Conservation (phyloP, 37 sponge, comb jelly and placozoan species). For the Eunapius fragilis region DNA sequence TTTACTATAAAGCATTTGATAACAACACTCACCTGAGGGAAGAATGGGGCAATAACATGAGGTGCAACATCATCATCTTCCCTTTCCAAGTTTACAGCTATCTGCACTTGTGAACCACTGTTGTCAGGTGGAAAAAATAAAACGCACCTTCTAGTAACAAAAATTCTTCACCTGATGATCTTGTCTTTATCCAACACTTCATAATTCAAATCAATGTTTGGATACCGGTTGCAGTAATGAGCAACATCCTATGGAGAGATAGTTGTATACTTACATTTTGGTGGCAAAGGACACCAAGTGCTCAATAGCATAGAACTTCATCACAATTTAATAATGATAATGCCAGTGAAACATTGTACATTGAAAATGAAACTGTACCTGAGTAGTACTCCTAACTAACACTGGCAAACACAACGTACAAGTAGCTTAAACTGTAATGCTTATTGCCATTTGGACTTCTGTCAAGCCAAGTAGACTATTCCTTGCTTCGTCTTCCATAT, state of each 20-base stretch:
- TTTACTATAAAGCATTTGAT: background rate
- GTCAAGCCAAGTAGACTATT: slow-evolving; percentile 75
- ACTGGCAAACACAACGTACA: background rate
- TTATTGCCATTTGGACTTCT: slow-evolving; percentile 88
- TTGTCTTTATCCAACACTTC: slow-evolving; percentile 78
- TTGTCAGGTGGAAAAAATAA: background rate
- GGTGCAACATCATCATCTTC: slow-evolving; percentile 91
- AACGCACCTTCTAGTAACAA: background rate
- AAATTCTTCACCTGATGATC: slow-evolving; percentile 59
- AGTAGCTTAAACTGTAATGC: background rate
- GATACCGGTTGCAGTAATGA: slow-evolving; percentile 96
- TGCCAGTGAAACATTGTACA: background rate
- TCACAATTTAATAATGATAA: background rate
- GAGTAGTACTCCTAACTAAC: too few relatives aligned
- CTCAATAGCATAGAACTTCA: background rate
- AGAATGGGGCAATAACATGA: slow-evolving; percentile 97
- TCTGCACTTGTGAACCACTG: slow-evolving; percentile 74
- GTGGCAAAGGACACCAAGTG: background rate
- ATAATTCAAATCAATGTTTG: slow-evolving; percentile 92
- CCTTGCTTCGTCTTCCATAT: slow-evolving; percentile 94
- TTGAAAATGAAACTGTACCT: too few relatives aligned
- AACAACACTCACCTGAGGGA: slow-evolving; percentile 78
- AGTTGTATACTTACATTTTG: background rate
- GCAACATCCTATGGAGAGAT: slow-evolving; percentile 79
- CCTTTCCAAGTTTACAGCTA: slow-evolving; percentile 86